Evolutionary conservation across 2,113 vertebrate species (phyloP).

Genomic region (Thoracochromis brauschi): DNA sequence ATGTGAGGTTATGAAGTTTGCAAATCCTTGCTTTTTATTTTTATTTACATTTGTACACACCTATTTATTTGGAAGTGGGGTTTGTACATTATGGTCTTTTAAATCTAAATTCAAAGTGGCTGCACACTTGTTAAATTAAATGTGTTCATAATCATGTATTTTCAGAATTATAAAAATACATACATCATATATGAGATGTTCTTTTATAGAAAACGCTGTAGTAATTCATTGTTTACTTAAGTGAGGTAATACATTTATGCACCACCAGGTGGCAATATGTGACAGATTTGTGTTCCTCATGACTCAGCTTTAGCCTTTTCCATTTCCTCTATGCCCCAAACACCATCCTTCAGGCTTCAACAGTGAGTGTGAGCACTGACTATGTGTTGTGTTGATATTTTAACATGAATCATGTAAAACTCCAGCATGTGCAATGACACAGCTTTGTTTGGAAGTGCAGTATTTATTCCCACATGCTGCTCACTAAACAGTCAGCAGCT

Average conservation of each 20-base stretch:
- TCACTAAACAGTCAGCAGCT: constrained; percentile 27
- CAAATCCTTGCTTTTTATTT: background rate
- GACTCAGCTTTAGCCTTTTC: constrained; percentile 32
- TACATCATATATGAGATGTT: background rate
- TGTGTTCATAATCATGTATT: background rate
- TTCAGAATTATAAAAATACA: background rate
- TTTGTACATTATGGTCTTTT: background rate
- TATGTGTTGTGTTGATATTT: constrained; percentile 16
- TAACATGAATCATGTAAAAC: constrained; percentile 17
- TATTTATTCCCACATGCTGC: background rate
- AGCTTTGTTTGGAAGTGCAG: background rate
- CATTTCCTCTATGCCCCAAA: background rate
- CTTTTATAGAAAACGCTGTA: background rate
- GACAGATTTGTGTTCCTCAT: constrained; percentile 6
- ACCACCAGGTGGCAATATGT: constrained; percentile 53
- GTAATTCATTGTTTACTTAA: background rate
- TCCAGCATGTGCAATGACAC: background rate
- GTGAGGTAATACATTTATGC: background rate
- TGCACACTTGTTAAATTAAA: background rate
- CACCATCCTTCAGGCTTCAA: background rate
- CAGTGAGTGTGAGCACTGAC: background rate
- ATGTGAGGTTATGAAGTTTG: background rate
- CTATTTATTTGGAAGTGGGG: background rate
- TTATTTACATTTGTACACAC: background rate
- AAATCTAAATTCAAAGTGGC: background rate